A percentile compares a stretch with the other conserved stretches of the same genome.
Evolutionary conservation across 2,888 invertebrate genomes (phyloP).

Genomic region (Melanophora roralis): DNA sequence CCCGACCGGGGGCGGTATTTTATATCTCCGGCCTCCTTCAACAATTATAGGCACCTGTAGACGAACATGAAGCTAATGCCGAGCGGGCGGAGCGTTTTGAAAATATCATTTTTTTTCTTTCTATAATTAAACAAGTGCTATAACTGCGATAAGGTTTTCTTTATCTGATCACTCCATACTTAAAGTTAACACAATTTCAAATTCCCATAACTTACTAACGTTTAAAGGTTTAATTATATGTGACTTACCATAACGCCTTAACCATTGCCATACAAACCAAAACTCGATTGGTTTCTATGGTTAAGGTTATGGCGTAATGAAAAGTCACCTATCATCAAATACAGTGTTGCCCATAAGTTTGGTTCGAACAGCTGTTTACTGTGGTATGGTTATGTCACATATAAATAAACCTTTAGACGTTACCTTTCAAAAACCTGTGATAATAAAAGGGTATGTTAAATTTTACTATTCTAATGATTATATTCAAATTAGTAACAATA

Average conservation of each 20-base stretch:
- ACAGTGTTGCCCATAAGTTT: too few relatives aligned
- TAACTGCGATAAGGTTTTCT: constrained; percentile 9
- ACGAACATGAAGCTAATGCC: background rate
- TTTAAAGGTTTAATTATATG: too few relatives aligned
- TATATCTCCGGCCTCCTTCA: background rate
- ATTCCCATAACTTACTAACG: background rate
- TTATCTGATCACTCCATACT: constrained; percentile 16
- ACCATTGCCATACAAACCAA: too few relatives aligned
- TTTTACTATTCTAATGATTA: background rate
- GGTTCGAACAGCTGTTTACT: too few relatives aligned
- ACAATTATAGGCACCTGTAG: constrained; percentile 34
- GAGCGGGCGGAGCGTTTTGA: background rate
- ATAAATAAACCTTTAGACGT: too few relatives aligned
- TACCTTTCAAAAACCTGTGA: background rate
- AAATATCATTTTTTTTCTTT: background rate
- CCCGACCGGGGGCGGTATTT: constrained; percentile 9
- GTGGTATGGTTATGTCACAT: too few relatives aligned
- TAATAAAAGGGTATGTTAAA: background rate
- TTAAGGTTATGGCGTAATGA: too few relatives aligned
- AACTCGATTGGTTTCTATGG: too few relatives aligned
- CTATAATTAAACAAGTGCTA: background rate
- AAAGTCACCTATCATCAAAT: too few relatives aligned
- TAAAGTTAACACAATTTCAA: constrained; percentile 3
- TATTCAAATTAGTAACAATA: background rate
- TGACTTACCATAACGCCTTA: too few relatives aligned